A percentile compares a stretch with the other conserved stretches of the same genome.
These are phyloP conservation scores for Pseudorhombus dupliciocellatus DNA, from an alignment of 2,113 vertebrate species.

Conservation along the genomic window DNA sequence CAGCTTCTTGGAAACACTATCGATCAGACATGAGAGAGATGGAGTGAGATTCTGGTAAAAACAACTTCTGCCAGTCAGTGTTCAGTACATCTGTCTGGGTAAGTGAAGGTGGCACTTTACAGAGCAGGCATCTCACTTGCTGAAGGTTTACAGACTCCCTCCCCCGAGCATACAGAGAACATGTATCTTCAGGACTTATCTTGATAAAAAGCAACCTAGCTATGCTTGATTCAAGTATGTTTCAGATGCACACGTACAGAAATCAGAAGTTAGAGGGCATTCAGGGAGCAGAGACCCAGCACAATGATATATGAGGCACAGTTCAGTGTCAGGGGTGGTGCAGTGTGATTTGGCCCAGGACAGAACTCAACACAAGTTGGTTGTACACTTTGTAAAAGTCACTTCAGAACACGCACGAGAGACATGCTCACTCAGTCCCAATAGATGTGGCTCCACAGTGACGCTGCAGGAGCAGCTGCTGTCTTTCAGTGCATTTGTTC, in stretches of 20 bases:
- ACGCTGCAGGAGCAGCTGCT: background rate
- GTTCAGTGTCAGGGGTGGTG: conserved; percentile 42
- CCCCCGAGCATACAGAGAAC: background rate
- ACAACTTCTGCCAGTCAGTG: background rate
- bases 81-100: background rate
- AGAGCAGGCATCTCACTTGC: background rate
- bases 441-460: conserved; percentile 12
- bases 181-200: background rate
- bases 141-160: conserved; percentile 11
- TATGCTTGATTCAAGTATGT: background rate
- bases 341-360: conserved; percentile 7
- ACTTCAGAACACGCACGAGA: conserved; percentile 10
- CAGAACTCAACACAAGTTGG: background rate
- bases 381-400: background rate
- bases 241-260: background rate
- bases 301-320: conserved; percentile 67
- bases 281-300: conserved; percentile 25
- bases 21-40: background rate
- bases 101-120: background rate
- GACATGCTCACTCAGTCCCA: conserved; percentile 9
- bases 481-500: conserved; percentile 11
- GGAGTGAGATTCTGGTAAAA: conserved; percentile 7
- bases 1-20: conserved; percentile 22
- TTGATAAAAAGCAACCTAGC: background rate
- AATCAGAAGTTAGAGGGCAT: conserved; percentile 4